Conservation (phyloP, 2,888 invertebrate genomes). For the Phortica magna region DNA sequence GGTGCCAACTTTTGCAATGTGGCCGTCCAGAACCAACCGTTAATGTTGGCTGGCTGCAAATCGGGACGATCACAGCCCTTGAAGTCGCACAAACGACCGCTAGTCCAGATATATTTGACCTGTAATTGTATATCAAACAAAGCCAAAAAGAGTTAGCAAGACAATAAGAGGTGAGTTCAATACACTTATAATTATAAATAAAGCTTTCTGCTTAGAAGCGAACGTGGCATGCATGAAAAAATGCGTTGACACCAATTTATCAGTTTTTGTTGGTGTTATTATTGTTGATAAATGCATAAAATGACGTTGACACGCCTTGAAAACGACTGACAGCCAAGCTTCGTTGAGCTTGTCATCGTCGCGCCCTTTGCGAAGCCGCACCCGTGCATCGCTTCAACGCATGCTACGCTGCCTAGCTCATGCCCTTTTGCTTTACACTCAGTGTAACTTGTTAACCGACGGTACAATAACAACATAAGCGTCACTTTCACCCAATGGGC, state of each 20-base stretch:
- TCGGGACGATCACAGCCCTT: constrained; percentile 93
- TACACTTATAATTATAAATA: constrained; percentile 9
- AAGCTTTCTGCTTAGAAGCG: constrained; percentile 4
- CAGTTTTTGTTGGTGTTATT: constrained; percentile 41
- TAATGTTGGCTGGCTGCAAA: constrained; percentile 87
- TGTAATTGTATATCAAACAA: constrained; percentile 68
- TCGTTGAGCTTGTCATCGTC: too few species aligned
- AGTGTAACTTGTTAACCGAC: background rate
- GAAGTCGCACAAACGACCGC: constrained; percentile 93
- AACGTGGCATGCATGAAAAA: constrained; percentile 45
- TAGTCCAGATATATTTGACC: constrained; percentile 95
- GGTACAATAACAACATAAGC: constrained; percentile 36
- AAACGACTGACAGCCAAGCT: constrained; percentile 33
- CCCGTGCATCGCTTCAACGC: constrained; percentile 45
- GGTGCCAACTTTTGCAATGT: constrained; percentile 91
- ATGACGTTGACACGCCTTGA: constrained; percentile 51
- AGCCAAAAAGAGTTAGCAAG: constrained; percentile 10
- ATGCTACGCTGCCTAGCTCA: background rate
- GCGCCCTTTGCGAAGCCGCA: constrained; percentile 52
- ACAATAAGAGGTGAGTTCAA: background rate
- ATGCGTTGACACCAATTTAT: constrained; percentile 62
- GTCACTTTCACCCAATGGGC: constrained; percentile 66
- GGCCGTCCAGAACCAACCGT: constrained; percentile 96
- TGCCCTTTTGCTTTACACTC: background rate
- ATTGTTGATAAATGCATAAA: constrained; percentile 20